Evolutionary conservation across 1,140 invertebrate genomes (phyloP).

Genomic region (Diorhabda elongata): DNA sequence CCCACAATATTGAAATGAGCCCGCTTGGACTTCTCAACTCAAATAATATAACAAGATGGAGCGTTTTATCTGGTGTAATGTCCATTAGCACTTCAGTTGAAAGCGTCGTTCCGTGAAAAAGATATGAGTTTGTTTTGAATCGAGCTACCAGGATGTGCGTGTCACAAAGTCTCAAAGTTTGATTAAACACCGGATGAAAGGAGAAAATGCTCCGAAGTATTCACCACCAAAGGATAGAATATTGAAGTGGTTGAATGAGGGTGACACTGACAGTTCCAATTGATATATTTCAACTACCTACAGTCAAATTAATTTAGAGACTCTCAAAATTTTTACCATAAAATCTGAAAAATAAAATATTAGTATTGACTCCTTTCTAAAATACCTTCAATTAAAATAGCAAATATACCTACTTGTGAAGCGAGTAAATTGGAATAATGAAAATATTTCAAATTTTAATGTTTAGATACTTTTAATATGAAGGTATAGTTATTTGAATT

Average conservation of each 20-base stretch:
- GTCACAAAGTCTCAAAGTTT: background rate
- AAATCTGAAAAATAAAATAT: too few relatives aligned
- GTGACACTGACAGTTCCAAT: too few relatives aligned
- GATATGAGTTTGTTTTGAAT: background rate
- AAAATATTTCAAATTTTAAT: too few relatives aligned
- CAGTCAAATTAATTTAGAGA: too few relatives aligned
- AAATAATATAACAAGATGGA: background rate
- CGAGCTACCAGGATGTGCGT: background rate
- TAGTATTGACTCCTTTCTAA: too few relatives aligned
- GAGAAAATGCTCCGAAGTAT: background rate
- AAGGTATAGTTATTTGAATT: too few relatives aligned
- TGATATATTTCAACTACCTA: too few relatives aligned
- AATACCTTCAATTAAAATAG: too few relatives aligned
- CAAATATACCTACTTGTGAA: too few relatives aligned
- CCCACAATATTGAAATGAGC: background rate
- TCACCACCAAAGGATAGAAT: background rate
- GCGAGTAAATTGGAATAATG: too few relatives aligned
- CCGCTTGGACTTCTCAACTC: background rate
- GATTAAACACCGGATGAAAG: background rate
- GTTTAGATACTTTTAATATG: too few relatives aligned
- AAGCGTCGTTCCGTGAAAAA: constrained; percentile 1
- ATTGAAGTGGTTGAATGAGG: background rate
- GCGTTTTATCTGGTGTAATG: constrained; percentile 1
- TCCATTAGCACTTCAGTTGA: background rate
- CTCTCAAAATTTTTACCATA: too few relatives aligned